These are phyloP conservation scores for Scolopax mira DNA, from an alignment of 2,113 vertebrate species.

Conservation along the genomic window DNA sequence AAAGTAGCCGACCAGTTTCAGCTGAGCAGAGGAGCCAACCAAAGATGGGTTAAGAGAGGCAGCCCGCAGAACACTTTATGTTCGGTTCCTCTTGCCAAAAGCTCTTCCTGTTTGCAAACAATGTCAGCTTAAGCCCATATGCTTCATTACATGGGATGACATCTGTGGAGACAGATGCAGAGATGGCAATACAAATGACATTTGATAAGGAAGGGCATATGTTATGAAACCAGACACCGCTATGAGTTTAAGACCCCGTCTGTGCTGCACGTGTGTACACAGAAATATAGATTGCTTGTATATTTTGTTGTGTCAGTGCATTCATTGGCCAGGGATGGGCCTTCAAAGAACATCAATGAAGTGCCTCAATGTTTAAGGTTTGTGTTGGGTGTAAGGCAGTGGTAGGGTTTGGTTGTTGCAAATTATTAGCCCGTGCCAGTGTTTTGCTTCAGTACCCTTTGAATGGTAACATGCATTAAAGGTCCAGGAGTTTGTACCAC, in stretches of 20 bases:
- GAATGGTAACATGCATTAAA: neutral
- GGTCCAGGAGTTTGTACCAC: rapidly evolving
- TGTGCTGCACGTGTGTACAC: neutral
- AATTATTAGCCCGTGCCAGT: neutral
- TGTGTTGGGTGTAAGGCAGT: neutral
- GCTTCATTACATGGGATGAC: conserved; percentile 63
- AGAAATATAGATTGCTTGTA: neutral
- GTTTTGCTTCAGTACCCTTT: neutral
- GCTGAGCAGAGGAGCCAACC: conserved; percentile 43
- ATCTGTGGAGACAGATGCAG: conserved; percentile 67
- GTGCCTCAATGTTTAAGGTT: neutral
- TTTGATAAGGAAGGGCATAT: conserved; percentile 68
- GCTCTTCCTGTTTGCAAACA: conserved; percentile 67
- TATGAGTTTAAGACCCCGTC: neutral
- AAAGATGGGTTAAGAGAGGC: conserved; percentile 58
- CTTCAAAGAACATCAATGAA: neutral
- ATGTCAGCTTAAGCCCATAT: conserved; percentile 67
- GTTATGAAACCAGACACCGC: conserved; percentile 51
- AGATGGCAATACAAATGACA: conserved; percentile 59
- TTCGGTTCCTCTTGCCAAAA: conserved; percentile 24
- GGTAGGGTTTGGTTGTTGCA: neutral
- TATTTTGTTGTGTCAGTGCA: neutral
- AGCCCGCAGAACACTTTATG: conserved; percentile 44
- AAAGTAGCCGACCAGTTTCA: conserved; percentile 41
- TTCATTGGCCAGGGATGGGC: neutral